These are phyloP conservation scores for Macquaria australasica DNA, from an alignment of 2,113 vertebrate species.

Conservation along the genomic window DNA sequence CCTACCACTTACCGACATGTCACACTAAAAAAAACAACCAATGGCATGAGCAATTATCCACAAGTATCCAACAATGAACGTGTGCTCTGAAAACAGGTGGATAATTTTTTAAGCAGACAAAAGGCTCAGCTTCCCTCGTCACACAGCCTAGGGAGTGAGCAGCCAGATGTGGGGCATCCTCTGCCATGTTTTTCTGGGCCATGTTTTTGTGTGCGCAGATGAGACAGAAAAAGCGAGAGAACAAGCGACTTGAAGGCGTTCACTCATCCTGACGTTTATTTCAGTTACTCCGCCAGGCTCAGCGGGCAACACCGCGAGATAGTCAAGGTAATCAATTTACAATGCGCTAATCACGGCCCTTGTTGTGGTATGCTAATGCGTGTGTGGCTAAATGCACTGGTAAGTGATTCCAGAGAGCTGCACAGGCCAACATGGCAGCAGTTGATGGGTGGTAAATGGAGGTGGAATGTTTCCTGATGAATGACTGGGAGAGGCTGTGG, in stretches of 20 bases:
- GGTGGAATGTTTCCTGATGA: constrained; percentile 28
- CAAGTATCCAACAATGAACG: constrained; percentile 24
- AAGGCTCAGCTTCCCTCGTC: constrained; percentile 29
- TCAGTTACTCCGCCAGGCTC: constrained; percentile 14
- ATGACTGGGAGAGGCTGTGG: neutral
- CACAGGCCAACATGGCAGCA: neutral
- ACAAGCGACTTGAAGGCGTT: constrained; percentile 14
- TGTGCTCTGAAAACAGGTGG: constrained; percentile 61
- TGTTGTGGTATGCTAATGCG: neutral
- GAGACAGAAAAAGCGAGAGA: neutral
- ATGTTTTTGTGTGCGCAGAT: constrained; percentile 19
- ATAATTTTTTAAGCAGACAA: constrained; percentile 64
- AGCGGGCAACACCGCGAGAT: neutral
- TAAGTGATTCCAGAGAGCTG: constrained; percentile 26
- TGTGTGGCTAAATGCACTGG: constrained; percentile 13
- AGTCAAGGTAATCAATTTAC: constrained; percentile 45
- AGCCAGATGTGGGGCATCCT: constrained; percentile 37
- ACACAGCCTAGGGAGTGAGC: constrained; percentile 20
- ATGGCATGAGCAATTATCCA: constrained; percentile 47
- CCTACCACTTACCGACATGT: constrained; percentile 35
- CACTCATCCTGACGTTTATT: constrained; percentile 21
- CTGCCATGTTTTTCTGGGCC: constrained; percentile 25
- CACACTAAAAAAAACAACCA: neutral
- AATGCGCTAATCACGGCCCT: constrained; percentile 36
- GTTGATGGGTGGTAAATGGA: constrained; percentile 6